Evolutionary conservation across 2,113 vertebrate genomes (phyloP).

Genomic region (Forbesichthys papilliferus): DNA sequence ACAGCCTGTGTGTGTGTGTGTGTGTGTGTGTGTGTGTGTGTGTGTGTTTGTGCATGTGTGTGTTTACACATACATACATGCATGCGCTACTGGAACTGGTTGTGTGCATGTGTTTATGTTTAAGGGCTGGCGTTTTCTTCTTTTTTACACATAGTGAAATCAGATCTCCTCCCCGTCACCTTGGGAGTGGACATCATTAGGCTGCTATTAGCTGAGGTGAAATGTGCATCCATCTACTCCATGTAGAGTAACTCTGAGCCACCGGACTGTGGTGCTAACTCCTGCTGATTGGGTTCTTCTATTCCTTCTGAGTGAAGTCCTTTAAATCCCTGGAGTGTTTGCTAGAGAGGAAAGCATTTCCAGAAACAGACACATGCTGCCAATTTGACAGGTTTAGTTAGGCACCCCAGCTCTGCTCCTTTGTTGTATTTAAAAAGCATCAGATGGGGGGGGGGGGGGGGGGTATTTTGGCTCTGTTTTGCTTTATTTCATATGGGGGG

Average conservation of each 20-base stretch:
- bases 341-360: constrained; percentile 59
- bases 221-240: constrained; percentile 30
- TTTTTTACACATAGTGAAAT: neutral
- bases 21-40: neutral
- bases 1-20: constrained; percentile 17
- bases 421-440: constrained; percentile 66
- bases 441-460: constrained; percentile 13
- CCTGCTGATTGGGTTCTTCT: constrained; percentile 62
- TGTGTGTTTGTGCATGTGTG: neutral
- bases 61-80: neutral
- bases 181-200: constrained; percentile 1
- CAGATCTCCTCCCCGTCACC: neutral
- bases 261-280: constrained; percentile 64
- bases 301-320: constrained; percentile 48
- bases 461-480: constrained; percentile 25
- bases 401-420: constrained; percentile 55
- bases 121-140: neutral
- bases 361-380: constrained; percentile 54
- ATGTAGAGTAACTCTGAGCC: constrained; percentile 66
- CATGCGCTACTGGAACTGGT: neutral
- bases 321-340: constrained; percentile 66
- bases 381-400: constrained; percentile 72
- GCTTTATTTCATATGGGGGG: constrained; percentile 22
- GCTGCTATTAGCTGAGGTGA: constrained; percentile 36
- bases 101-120: neutral